Base-by-base conservation (phyloP, 1,140 invertebrate genomes). In the Euwallacea similis region DNA sequence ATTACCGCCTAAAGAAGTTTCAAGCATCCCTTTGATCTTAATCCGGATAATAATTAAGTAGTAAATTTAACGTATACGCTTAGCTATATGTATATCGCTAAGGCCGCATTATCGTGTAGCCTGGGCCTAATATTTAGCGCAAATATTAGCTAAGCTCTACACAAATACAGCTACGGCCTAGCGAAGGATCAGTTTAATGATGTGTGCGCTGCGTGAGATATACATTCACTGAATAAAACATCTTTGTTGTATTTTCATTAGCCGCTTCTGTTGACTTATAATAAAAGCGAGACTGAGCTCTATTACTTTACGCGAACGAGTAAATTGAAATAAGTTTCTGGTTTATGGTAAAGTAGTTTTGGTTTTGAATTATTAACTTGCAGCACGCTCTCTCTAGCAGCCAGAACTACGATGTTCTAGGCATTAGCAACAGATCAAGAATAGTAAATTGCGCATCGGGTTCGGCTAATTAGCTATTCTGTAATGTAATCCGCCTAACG, bases 391-490 rank as follows among this genome's bases (percentile, higher is more conserved):
- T 50, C 9, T 50, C 46, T 50, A 13, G 21, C 21, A 33, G 21
- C 21, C 21, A 33, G 21, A 33, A 33, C 21, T 50, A 13, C 46
- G 46, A 2, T 50, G 46, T 56, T 56, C 0, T 10, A 3, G 54
- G 11, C 21, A 42, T 60, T 42, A 60, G 58, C 58, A 6, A 60
- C 42, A 41, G 9, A 60, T 60, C 58, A 42, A 9, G 41, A 60
- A 10, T 60, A 42, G 58, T 60, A 60, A 60, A 56, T 16, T 56
- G 58, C 16, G 16, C 58, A 11, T 10, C 41, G 16, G 58, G 21
- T 41, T 41, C 41, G 42, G 58, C 58, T 60, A 60, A 60, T 60
- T 60, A 60, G 58, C 16, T 42, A 60, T 60, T 60, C 58, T 60
- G 58, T 60, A 60, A 60, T 11, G 41, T 60, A 60, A 60, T 42